These are phyloP conservation scores for Psophia crepitans DNA, from an alignment of 2,113 vertebrate species.

Conservation along the genomic window DNA sequence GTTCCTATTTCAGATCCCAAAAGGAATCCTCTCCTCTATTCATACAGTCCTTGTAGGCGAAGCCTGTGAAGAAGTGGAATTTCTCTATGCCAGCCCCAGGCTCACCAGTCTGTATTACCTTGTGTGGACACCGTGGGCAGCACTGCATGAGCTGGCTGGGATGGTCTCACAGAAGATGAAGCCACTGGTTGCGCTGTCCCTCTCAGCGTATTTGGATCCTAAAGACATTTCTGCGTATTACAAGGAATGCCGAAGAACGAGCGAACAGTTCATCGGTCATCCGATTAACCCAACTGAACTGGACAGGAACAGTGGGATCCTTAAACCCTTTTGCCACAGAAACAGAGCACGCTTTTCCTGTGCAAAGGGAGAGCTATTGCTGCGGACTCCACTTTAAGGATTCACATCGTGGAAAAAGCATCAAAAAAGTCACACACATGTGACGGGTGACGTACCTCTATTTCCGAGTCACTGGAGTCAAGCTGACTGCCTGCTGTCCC, in stretches of 20 bases:
- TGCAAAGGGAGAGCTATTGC: not conserved
- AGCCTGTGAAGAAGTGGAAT: not conserved
- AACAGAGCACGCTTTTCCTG: not conserved
- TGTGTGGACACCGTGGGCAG: constrained; percentile 64
- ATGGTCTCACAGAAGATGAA: constrained; percentile 67
- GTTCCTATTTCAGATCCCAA: not conserved
- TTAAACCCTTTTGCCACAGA: not conserved
- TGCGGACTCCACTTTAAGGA: not conserved
- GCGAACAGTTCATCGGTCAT: not conserved
- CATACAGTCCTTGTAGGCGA: not conserved
- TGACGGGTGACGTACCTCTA: constrained; percentile 77
- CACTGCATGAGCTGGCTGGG: constrained; percentile 56
- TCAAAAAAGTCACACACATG: not conserved
- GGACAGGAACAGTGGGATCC: not conserved
- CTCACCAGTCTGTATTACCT: constrained; percentile 46
- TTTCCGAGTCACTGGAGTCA: constrained; percentile 91
- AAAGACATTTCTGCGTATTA: constrained; percentile 7
- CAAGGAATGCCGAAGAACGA: not conserved
- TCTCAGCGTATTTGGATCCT: constrained; percentile 80
- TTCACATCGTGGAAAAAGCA: not conserved
- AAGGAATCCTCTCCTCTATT: not conserved
- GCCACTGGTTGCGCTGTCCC: constrained; percentile 61
- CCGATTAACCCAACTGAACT: not conserved
- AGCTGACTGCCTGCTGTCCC: constrained; percentile 78
- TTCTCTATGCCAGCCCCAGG: not conserved